Evolutionary conservation across 2,113 vertebrate species (phyloP).

Genomic region (Halichoeres trimaculatus): DNA sequence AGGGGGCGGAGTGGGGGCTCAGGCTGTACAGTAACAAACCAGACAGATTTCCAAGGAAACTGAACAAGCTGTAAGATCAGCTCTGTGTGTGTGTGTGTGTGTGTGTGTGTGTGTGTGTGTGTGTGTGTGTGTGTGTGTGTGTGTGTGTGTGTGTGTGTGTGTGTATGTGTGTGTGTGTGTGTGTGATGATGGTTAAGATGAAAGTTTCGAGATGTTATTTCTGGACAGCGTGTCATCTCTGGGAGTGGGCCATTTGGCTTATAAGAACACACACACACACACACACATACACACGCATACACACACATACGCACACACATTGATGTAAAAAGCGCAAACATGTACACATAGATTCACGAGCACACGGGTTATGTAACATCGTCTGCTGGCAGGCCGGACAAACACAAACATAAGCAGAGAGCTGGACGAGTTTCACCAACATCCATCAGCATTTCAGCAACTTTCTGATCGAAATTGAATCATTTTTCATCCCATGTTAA

Average conservation of each 20-base stretch:
- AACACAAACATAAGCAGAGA: constrained; percentile 44
- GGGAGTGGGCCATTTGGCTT: constrained; percentile 40
- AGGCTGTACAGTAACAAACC: constrained; percentile 61
- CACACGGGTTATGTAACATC: constrained; percentile 63
- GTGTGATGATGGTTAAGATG: constrained; percentile 33
- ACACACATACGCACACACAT: constrained; percentile 1
- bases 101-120: constrained; percentile 41
- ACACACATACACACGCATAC: constrained; percentile 10
- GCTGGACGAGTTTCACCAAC: constrained; percentile 13
- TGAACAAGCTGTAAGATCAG: constrained; percentile 49
- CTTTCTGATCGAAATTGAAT: constrained; percentile 21
- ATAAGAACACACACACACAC: constrained; percentile 39
- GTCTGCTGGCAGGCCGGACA: constrained; percentile 40
- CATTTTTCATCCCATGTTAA: constrained; percentile 5
- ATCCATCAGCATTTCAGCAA: constrained; percentile 16
- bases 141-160: constrained; percentile 41
- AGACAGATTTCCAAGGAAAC: constrained; percentile 63
- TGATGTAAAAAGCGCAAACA: constrained; percentile 18
- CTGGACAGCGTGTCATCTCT: constrained; percentile 56
- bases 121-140: constrained; percentile 39
- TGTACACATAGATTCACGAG: constrained; percentile 7
- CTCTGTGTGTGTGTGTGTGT: constrained; percentile 34
- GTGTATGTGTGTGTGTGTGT: constrained; percentile 42
- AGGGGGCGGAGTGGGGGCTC: constrained; percentile 32
- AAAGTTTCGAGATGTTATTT: constrained; percentile 65